A percentile compares a stretch with the other conserved stretches of the same genome.
Conservation (phyloP, 2,888 invertebrate species). For the Matsumyia berberina region DNA sequence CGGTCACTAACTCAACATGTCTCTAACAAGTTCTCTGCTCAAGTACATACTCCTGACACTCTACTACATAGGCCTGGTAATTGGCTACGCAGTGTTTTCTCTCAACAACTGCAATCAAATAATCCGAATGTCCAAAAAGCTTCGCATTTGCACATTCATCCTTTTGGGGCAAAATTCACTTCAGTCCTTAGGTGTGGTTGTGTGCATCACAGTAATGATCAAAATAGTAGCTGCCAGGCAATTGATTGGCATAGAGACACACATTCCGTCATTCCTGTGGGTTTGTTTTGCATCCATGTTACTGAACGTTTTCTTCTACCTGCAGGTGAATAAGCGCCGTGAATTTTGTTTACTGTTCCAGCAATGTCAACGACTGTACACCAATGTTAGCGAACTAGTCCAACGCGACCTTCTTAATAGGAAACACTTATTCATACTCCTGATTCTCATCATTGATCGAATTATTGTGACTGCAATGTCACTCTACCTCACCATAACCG, state of each 20-base stretch:
- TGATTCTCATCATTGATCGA: neutral
- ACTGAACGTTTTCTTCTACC: neutral
- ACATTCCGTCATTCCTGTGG: constrained; percentile 1
- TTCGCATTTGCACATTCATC: neutral
- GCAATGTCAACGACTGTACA: constrained; percentile 3
- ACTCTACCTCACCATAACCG: too few relatives aligned
- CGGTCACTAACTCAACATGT: too few relatives aligned
- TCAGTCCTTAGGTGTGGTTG: neutral
- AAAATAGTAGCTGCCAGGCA: neutral
- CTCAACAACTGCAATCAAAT: neutral
- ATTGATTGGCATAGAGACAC: neutral
- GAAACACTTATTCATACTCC: constrained; percentile 1
- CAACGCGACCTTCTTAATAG: neutral
- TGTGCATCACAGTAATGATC: neutral
- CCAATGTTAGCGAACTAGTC: neutral
- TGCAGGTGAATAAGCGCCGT: neutral
- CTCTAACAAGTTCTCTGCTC: neutral
- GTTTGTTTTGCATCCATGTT: neutral
- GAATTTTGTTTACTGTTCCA: neutral
- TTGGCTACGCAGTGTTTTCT: constrained; percentile 3
- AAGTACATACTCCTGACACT: neutral
- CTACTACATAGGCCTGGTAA: neutral
- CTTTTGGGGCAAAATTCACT: neutral
- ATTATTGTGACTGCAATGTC: neutral
- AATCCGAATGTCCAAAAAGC: neutral